Evolutionary conservation across 2,888 invertebrate genomes (phyloP), one percentile per base, ranked within the genome.

Genomic region (Arrhopalites spinosus): DNA sequence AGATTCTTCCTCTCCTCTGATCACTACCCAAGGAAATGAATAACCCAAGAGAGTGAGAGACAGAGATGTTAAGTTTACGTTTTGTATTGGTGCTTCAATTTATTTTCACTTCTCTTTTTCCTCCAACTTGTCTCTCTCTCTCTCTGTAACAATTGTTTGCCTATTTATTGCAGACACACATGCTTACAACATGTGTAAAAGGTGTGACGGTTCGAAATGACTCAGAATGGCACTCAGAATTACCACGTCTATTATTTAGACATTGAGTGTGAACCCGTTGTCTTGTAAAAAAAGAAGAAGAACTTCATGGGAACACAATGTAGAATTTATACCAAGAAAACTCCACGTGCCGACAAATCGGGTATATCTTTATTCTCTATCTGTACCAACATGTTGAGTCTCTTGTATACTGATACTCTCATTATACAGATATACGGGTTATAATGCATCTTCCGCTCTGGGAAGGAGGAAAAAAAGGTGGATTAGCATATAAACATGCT

Each of bases 281-380:
- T n/a, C n/a, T n/a, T n/a, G 36, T 3, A 36, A 11, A 11, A 36
- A 11, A 11, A 36, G 36, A 36, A 36, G 50, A 3, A 50, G 50
- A n/a, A 50, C 17, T 50, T 50, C 45, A 45, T 11, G 15, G 45
- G 45, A 45, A 45, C 15, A 56, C n/a, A n/a, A 56, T n/a, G n/a
- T 8, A 56, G 15, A 23, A 56, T 17, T 56, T 23, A n/a, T 13
- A 25, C 36, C 36, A 11, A n/a, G n/a, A 29, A 56, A 70, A 50
- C 70, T 56, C 71, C 71, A 71, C 71, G 71, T 71, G 71, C 71
- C 71, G 59, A 71, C 71, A 43, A 71, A 71, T 71, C 27, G 25
- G 25, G 45, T 11, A 45, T 45, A n/a, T n/a, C n/a, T 36, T 3
- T 36, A 11, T 11, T 36, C 36, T 7, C 36, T 36, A 11, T 36